These are phyloP conservation scores for Caenorhabditis becei DNA, from an alignment of 2,888 invertebrate species.

Conservation along the genomic window DNA sequence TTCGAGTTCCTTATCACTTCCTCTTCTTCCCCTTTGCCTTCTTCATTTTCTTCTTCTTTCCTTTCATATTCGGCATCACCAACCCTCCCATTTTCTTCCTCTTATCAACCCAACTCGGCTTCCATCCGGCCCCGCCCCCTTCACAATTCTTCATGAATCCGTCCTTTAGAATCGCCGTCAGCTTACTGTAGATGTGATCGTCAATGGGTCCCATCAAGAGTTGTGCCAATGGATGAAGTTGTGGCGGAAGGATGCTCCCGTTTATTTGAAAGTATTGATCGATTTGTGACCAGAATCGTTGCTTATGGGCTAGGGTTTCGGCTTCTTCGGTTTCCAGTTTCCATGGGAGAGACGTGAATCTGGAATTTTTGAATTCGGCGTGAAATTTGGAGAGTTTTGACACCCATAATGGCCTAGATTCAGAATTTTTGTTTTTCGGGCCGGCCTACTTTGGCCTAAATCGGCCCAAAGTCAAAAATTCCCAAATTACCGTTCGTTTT, in stretches of 20 bases:
- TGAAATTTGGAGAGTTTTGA: too few species aligned
- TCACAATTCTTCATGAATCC: background rate
- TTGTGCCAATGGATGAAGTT: background rate
- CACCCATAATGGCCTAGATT: too few species aligned
- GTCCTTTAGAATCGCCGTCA: constrained; percentile 1
- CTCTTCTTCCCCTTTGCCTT: constrained; percentile 2
- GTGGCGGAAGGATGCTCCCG: background rate
- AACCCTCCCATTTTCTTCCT: background rate
- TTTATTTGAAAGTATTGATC: background rate
- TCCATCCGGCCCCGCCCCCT: background rate
- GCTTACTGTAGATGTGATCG: background rate
- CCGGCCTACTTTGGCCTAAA: too few species aligned
- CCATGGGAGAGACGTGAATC: constrained; percentile 12
- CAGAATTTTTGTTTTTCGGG: background rate
- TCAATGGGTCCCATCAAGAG: background rate
- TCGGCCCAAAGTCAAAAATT: too few species aligned
- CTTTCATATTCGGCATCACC: background rate
- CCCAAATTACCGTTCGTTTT: too few species aligned
- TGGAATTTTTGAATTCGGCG: background rate
- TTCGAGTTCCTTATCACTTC: background rate
- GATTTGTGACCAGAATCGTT: background rate
- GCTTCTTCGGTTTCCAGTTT: constrained; percentile 1
- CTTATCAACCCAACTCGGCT: constrained; percentile 7
- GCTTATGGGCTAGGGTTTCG: background rate
- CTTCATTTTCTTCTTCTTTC: background rate